These are phyloP conservation scores for Ophraella communa DNA, from an alignment of 2,888 invertebrate genomes.

Conservation along the genomic window DNA sequence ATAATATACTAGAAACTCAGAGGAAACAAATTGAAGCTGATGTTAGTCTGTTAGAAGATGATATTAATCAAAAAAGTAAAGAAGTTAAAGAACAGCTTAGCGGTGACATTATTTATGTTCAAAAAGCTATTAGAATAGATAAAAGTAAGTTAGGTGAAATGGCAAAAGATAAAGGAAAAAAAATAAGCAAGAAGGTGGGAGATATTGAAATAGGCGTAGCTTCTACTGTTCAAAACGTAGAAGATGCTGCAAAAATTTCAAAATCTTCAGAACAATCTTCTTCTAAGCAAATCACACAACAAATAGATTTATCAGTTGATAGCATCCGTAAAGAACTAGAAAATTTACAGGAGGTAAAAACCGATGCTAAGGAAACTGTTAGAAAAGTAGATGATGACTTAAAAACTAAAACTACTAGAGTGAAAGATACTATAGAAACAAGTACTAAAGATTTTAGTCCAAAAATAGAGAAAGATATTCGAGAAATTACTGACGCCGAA, in stretches of 20 bases:
- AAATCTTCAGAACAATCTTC: neutral
- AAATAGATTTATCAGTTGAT: slow-evolving; percentile 5
- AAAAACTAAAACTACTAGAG: neutral
- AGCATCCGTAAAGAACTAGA: neutral
- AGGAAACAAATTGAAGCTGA: slow-evolving; percentile 26
- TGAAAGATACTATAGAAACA: neutral
- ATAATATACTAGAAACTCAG: slow-evolving; percentile 31
- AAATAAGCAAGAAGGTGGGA: slow-evolving; percentile 10
- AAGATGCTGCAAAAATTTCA: slow-evolving; percentile 25
- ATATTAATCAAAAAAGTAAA: slow-evolving; percentile 35
- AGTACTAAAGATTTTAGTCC: slow-evolving; percentile 3
- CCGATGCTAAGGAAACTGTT: neutral
- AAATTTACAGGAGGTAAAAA: neutral
- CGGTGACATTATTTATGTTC: slow-evolving; percentile 21
- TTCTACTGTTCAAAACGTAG: slow-evolving; percentile 35
- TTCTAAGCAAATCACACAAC: slow-evolving; percentile 8
- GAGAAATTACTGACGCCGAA: neutral
- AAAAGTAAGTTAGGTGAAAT: slow-evolving; percentile 19
- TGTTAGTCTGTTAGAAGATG: slow-evolving; percentile 27
- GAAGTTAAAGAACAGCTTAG: slow-evolving; percentile 27
- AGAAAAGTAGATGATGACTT: slow-evolving; percentile 4
- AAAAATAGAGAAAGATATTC: slow-evolving; percentile 5
- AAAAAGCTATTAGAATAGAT: slow-evolving; percentile 24
- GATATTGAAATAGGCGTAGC: slow-evolving; percentile 26
- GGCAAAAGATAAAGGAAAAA: slow-evolving; percentile 5